Conservation (phyloP, 1,140 invertebrate genomes). For the Drosophila arawakana region DNA sequence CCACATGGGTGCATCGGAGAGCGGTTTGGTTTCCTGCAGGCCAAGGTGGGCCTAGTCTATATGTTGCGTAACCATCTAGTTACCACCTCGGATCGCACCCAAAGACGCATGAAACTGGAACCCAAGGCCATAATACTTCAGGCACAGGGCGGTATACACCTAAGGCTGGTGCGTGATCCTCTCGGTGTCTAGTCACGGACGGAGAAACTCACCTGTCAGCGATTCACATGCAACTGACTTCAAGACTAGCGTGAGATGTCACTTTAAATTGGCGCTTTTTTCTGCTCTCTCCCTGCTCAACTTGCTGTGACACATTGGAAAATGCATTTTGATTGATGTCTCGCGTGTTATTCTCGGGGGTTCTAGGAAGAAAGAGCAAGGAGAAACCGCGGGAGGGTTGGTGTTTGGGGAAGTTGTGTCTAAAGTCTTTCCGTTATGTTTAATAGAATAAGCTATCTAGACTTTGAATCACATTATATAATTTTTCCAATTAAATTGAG, state of each 20-base stretch:
- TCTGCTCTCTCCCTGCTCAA: constrained; percentile 5
- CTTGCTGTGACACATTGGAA: constrained; percentile 45
- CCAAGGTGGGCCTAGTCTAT: constrained; percentile 74
- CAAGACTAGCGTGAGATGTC: constrained; percentile 57
- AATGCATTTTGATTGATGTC: constrained; percentile 62
- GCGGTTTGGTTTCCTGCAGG: constrained; percentile 70
- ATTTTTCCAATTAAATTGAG: not conserved
- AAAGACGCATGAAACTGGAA: constrained; percentile 62
- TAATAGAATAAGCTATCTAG: constrained; percentile 36
- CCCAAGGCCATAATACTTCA: constrained; percentile 75
- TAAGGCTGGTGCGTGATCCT: constrained; percentile 74
- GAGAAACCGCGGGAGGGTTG: constrained; percentile 11
- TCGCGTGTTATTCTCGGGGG: constrained; percentile 54
- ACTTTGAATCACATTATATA: constrained; percentile 19
- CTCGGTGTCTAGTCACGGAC: constrained; percentile 49
- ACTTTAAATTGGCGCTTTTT: constrained; percentile 48
- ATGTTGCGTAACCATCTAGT: constrained; percentile 75
- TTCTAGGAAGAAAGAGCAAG: not conserved
- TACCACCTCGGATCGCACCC: constrained; percentile 62
- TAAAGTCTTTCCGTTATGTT: constrained; percentile 11
- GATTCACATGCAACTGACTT: constrained; percentile 54
- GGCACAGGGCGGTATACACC: constrained; percentile 67
- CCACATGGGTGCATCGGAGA: constrained; percentile 91
- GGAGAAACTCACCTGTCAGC: constrained; percentile 27
- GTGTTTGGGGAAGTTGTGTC: not conserved